Percentiles rank a stretch among this genome's conserved stretches.
Evolutionary conservation across 2,797 vertebrate species (phyloP).

Genomic region (Synaphobranchus kaupii): DNA sequence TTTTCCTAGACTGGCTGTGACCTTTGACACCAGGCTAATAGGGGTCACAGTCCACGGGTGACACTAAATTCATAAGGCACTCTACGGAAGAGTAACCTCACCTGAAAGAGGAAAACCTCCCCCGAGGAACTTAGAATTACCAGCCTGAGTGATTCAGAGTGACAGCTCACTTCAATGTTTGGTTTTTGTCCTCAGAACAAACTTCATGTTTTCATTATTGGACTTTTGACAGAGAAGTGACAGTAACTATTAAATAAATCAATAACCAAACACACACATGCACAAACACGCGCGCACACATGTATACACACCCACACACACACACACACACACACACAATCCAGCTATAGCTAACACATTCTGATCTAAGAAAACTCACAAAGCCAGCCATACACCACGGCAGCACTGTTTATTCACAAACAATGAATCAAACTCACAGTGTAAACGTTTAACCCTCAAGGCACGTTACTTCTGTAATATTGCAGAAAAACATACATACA

Average conservation of each 20-base stretch:
- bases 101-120: slow-evolving; percentile 9
- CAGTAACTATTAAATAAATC: background rate
- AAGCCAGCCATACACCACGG: background rate
- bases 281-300: background rate
- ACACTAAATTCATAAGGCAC: slow-evolving; percentile 14
- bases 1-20: slow-evolving; percentile 32
- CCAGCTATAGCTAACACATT: slow-evolving; percentile 1
- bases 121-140: background rate
- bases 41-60: slow-evolving; percentile 32
- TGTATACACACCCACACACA: background rate
- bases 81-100: slow-evolving; percentile 37
- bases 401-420: background rate
- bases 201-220: background rate
- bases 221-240: background rate
- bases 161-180: slow-evolving; percentile 34
- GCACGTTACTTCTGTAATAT: background rate
- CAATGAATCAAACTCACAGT: background rate
- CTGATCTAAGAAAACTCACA: background rate
- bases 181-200: background rate
- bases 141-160: slow-evolving; percentile 37
- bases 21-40: slow-evolving; percentile 38
- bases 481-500: background rate
- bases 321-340: background rate
- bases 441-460: background rate
- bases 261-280: background rate